Conservation (phyloP, 2,888 invertebrate genomes). For the Saturnia japonica region DNA sequence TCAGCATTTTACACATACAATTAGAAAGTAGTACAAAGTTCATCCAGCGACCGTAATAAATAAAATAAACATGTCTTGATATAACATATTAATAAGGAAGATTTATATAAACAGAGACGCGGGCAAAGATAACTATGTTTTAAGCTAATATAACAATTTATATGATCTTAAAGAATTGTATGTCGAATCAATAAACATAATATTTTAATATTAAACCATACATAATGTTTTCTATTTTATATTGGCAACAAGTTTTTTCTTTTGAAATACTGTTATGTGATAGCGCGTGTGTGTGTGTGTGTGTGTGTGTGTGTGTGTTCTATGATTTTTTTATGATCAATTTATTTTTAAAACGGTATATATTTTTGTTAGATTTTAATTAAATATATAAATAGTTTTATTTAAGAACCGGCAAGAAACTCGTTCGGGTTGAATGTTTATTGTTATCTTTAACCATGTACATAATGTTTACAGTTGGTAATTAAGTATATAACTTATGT, state of each 20-base stretch:
- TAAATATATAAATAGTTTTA: background rate
- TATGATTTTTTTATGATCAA: background rate
- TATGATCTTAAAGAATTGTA: conserved; percentile 3
- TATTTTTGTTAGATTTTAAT: background rate
- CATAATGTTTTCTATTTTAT: conserved; percentile 10
- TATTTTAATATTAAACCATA: background rate
- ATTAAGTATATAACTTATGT: no score
- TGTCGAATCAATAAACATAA: conserved; percentile 10
- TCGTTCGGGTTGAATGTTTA: no score
- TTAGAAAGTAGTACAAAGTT: background rate
- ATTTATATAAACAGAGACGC: background rate
- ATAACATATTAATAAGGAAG: background rate
- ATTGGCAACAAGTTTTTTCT: background rate
- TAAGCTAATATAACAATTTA: conserved; percentile 5
- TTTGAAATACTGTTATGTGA: conserved; percentile 11
- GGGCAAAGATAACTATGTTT: background rate
- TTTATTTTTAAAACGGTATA: background rate
- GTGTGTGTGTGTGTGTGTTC: background rate
- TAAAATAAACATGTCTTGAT: background rate
- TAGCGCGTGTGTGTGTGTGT: background rate
- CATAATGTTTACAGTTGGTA: no score
- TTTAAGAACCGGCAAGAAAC: no score
- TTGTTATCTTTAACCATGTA: no score
- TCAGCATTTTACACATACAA: background rate
- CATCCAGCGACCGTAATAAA: background rate